These are phyloP conservation scores for Drosophila phalerata DNA, from an alignment of 2,888 invertebrate genomes.

Conservation along the genomic window DNA sequence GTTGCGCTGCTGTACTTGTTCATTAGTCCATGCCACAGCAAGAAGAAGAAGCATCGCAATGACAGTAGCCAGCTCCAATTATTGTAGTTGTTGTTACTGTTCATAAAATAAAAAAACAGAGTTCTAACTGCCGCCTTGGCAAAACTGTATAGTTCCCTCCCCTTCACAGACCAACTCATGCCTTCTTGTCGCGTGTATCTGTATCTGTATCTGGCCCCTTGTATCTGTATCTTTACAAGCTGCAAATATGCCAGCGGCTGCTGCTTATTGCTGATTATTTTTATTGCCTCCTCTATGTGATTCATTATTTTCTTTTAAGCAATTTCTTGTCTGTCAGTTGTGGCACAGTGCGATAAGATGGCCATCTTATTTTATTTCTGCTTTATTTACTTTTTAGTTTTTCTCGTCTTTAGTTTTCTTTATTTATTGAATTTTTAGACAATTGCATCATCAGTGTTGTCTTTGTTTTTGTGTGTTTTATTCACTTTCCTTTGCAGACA, in stretches of 20 bases:
- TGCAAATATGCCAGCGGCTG: slow-evolving; percentile 52
- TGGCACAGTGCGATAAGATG: slow-evolving; percentile 48
- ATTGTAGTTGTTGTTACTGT: slow-evolving; percentile 24
- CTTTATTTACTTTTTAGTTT: slow-evolving; percentile 15
- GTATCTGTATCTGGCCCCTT: slow-evolving; percentile 43
- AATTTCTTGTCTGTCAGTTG: slow-evolving; percentile 34
- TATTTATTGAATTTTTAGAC: slow-evolving; percentile 51
- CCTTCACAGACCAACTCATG: not conserved
- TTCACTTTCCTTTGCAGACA: slow-evolving; percentile 27
- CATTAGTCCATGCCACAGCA: slow-evolving; percentile 52
- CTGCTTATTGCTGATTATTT: slow-evolving; percentile 75
- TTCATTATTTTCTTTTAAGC: slow-evolving; percentile 63
- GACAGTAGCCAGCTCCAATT: slow-evolving; percentile 53
- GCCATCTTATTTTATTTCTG: slow-evolving; percentile 37
- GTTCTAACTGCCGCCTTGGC: slow-evolving; percentile 35
- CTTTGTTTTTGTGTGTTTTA: not conserved
- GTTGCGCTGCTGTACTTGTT: slow-evolving; percentile 51
- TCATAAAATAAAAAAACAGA: slow-evolving; percentile 20
- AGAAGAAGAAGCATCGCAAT: slow-evolving; percentile 39
- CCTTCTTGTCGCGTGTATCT: slow-evolving; percentile 43
- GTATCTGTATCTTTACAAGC: slow-evolving; percentile 66
- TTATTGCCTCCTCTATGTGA: slow-evolving; percentile 68
- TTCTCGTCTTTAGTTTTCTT: slow-evolving; percentile 17
- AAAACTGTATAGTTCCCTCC: slow-evolving; percentile 21
- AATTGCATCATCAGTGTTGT: slow-evolving; percentile 52